Conservation (phyloP, 2,797 vertebrate species). For the Poecilia picta region DNA sequence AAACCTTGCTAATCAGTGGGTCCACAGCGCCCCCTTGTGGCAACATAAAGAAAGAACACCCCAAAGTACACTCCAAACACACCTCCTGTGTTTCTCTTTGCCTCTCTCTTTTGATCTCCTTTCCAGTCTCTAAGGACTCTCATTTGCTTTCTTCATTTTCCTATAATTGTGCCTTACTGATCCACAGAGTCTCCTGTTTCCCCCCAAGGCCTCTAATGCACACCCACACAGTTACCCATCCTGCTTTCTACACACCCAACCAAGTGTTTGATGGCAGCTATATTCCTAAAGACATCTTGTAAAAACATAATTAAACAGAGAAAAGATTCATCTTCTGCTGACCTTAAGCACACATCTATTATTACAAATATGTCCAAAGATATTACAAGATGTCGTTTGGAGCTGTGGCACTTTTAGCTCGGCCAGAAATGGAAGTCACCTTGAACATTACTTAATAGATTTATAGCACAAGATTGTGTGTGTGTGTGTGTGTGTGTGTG, state of each 20-base stretch:
- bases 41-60: conserved; percentile 14
- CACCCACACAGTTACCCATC: conserved; percentile 15
- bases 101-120: conserved; percentile 39
- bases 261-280: conserved; percentile 24
- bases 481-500: neutral
- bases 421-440: conserved; percentile 37
- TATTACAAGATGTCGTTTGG: conserved; percentile 7
- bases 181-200: conserved; percentile 14
- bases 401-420: conserved; percentile 14
- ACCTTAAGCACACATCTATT: conserved; percentile 1
- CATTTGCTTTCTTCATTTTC: conserved; percentile 14
- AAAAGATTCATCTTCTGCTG: conserved; percentile 9
- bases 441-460: conserved; percentile 33
- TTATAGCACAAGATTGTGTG: conserved; percentile 15
- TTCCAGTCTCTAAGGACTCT: conserved; percentile 15
- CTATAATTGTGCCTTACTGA: neutral
- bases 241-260: conserved; percentile 28
- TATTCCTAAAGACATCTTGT: conserved; percentile 20
- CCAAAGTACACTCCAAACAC: neutral
- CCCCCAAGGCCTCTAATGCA: conserved; percentile 5
- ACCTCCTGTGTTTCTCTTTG: neutral
- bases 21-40: conserved; percentile 68
- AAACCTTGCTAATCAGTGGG: conserved; percentile 20
- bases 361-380: conserved; percentile 16
- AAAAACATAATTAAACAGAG: conserved; percentile 13